Percentiles rank a stretch among this genome's conserved stretches.
These are phyloP conservation scores for Therioaphis trifolii DNA, from an alignment of 2,888 invertebrate genomes.

Conservation along the genomic window DNA sequence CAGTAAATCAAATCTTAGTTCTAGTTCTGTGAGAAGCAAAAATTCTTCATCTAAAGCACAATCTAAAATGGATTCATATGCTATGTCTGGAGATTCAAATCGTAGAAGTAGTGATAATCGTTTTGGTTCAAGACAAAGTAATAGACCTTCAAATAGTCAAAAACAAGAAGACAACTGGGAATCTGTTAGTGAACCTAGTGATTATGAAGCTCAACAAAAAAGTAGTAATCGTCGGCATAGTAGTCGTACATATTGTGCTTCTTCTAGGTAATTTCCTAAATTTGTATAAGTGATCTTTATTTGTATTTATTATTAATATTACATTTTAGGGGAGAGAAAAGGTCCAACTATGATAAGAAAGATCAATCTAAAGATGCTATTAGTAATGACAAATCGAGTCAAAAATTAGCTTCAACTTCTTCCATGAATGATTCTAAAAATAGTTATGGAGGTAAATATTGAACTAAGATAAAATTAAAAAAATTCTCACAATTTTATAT, in stretches of 20 bases:
- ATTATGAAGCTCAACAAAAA: conserved; percentile 70
- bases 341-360: conserved; percentile 52
- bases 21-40: conserved; percentile 47
- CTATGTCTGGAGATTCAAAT: conserved; percentile 33
- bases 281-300: neutral
- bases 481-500: neutral
- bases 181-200: conserved; percentile 62
- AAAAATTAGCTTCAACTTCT: conserved; percentile 36
- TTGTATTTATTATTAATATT: neutral
- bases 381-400: conserved; percentile 41
- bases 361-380: conserved; percentile 45
- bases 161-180: conserved; percentile 61
- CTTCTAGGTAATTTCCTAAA: conserved; percentile 67
- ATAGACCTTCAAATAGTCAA: conserved; percentile 49
- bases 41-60: conserved; percentile 45
- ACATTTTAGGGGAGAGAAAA: conserved; percentile 50
- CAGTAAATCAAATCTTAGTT: conserved; percentile 30
- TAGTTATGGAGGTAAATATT: conserved; percentile 49
- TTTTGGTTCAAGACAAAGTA: conserved; percentile 46
- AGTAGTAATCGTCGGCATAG: conserved; percentile 69
- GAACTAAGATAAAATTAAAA: neutral
- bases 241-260: conserved; percentile 64
- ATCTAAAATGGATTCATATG: conserved; percentile 41
- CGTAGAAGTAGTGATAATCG: conserved; percentile 48
- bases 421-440: conserved; percentile 46